A percentile compares a stretch with the other conserved stretches of the same genome.
Evolutionary conservation across 1,140 invertebrate genomes (phyloP).

Genomic region (Steinernema feltiae): DNA sequence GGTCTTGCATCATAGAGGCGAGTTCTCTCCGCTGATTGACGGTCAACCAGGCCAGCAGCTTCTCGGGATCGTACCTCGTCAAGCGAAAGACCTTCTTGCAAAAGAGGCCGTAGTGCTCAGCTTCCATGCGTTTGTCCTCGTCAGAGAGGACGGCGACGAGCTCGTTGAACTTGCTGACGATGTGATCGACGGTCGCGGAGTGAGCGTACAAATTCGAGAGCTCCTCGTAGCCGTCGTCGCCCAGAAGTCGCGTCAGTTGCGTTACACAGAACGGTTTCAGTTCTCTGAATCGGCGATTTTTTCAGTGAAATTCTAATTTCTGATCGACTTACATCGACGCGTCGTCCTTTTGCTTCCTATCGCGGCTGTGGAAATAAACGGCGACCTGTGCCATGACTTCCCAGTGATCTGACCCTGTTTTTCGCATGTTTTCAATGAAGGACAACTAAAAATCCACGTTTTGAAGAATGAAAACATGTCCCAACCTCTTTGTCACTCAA

Average conservation of each 20-base stretch:
- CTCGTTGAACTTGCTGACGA: background rate
- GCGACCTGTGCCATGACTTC: background rate
- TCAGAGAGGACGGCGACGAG: background rate
- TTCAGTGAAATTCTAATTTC: background rate
- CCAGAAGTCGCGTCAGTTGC: background rate
- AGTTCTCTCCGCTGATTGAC: background rate
- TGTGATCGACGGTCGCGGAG: background rate
- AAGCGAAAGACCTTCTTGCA: background rate
- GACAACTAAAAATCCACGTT: background rate
- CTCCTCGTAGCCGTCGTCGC: background rate
- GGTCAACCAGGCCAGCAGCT: background rate
- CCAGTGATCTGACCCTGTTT: background rate
- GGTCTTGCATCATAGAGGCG: background rate
- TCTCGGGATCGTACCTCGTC: background rate
- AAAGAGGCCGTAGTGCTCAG: slow-evolving; percentile 2
- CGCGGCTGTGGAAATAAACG: background rate
- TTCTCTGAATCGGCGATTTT: background rate
- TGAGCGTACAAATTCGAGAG: background rate
- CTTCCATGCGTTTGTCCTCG: slow-evolving; percentile 1
- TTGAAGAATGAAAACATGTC: background rate
- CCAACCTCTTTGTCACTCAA: background rate
- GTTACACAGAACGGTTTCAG: background rate
- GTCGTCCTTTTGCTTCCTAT: background rate
- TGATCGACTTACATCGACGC: background rate
- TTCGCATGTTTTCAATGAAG: background rate